phyloP scores from a whole-genome alignment of 2,888 invertebrate species.

The Arrhopalites spinosus region DNA sequence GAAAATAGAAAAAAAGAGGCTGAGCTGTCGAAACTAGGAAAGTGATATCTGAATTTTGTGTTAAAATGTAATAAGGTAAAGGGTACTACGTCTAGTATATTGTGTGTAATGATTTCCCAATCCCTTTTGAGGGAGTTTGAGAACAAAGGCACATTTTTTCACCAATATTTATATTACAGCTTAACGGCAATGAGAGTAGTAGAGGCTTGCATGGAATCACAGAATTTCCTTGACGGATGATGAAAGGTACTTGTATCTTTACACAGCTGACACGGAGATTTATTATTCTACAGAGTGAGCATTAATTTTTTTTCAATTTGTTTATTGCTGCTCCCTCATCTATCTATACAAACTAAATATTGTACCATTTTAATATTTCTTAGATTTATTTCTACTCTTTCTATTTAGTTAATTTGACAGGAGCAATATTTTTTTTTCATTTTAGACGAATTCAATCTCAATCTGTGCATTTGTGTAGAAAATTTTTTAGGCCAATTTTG shows the following conservation, averaged over 20 bases:
- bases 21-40: no score
- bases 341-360: neutral
- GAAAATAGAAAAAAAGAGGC: no score
- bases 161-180: slow-evolving; percentile 18
- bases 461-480: no score
- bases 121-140: slow-evolving; percentile 10
- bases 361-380: neutral
- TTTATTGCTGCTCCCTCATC: neutral
- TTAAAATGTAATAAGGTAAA: no score
- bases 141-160: slow-evolving; percentile 23
- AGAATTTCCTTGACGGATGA: slow-evolving; percentile 29
- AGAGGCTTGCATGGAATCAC: slow-evolving; percentile 34
- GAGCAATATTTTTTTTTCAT: neutral
- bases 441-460: neutral
- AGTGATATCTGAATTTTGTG: no score
- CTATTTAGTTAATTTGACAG: no score
- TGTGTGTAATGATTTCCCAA: neutral
- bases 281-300: slow-evolving; percentile 2
- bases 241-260: slow-evolving; percentile 31
- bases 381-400: no score
- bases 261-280: slow-evolving; percentile 13
- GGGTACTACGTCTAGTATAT: neutral
- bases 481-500: no score
- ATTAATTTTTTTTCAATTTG: neutral
- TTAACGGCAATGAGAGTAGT: slow-evolving; percentile 24